Percentiles rank a stretch among this genome's conserved stretches.
Evolutionary conservation across 2,888 invertebrate genomes (phyloP).

Genomic region (Heliconius aoede): DNA sequence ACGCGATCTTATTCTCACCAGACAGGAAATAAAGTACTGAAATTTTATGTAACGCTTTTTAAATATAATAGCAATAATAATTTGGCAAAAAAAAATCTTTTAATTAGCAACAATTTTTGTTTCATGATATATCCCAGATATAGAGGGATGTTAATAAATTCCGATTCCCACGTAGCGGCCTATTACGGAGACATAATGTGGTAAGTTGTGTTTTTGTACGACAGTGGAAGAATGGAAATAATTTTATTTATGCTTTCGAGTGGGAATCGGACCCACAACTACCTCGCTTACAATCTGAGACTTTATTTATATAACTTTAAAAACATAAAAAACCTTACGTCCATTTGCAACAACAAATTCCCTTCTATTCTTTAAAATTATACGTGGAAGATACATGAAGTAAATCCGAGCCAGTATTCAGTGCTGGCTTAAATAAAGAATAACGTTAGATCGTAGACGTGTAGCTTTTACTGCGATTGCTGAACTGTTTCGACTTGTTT

Average conservation of each 20-base stretch:
- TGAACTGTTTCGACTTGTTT: neutral
- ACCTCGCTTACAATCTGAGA: neutral
- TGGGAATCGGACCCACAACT: neutral
- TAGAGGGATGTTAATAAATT: no score
- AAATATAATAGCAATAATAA: no score
- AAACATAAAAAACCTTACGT: neutral
- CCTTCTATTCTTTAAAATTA: neutral
- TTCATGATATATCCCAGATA: no score
- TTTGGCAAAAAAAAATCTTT: no score
- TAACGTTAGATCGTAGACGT: slow-evolving; percentile 13
- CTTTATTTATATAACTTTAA: no score
- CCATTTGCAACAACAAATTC: neutral
- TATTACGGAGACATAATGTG: no score
- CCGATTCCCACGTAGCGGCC: no score
- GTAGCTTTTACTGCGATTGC: slow-evolving; percentile 25
- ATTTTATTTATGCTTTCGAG: neutral
- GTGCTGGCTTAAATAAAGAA: slow-evolving; percentile 15
- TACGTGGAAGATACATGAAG: neutral
- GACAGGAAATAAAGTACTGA: no score
- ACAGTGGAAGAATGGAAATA: neutral
- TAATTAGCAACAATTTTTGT: no score
- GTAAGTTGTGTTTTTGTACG: no score
- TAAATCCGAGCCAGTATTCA: slow-evolving; percentile 14
- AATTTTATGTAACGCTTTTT: no score
- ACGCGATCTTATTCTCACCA: no score